Evolutionary conservation across 2,888 invertebrate genomes (phyloP).

Genomic region (Meliscaeva auricollis): DNA sequence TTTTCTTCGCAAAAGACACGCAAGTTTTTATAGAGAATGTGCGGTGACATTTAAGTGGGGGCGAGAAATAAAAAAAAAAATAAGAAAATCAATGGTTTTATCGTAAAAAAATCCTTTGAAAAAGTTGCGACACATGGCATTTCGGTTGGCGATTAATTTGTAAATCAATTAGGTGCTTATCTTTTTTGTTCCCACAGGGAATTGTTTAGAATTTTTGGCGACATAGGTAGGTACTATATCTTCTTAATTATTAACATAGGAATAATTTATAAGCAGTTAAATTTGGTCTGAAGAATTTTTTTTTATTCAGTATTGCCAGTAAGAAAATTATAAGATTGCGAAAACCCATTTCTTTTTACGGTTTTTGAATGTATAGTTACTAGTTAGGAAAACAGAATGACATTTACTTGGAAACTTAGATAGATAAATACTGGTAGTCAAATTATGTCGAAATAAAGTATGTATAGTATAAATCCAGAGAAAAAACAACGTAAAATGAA

Average conservation of each 20-base stretch:
- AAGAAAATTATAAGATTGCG: too few species aligned
- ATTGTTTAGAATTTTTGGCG: background rate
- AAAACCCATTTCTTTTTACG: too few species aligned
- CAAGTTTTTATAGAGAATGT: conserved; percentile 36
- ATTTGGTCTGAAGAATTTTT: too few species aligned
- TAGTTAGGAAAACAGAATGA: too few species aligned
- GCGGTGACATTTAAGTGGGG: conserved; percentile 35
- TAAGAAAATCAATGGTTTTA: conserved; percentile 62
- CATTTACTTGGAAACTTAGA: too few species aligned
- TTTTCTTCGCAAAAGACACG: conserved; percentile 37
- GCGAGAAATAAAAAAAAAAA: conserved; percentile 39
- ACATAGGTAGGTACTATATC: background rate
- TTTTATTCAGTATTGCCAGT: too few species aligned
- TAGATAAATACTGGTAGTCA: too few species aligned
- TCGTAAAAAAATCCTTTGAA: conserved; percentile 46
- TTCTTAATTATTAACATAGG: background rate
- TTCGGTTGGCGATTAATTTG: conserved; percentile 34
- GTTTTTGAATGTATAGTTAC: too few species aligned
- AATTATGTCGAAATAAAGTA: too few species aligned
- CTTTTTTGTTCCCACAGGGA: background rate
- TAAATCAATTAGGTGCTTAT: conserved; percentile 21
- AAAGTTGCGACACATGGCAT: conserved; percentile 42
- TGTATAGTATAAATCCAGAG: too few species aligned
- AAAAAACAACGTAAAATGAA: too few species aligned
- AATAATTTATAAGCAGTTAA: too few species aligned